Base-by-base conservation (phyloP, 2,888 invertebrate genomes). In the Sarcophaga carnaria region DNA sequence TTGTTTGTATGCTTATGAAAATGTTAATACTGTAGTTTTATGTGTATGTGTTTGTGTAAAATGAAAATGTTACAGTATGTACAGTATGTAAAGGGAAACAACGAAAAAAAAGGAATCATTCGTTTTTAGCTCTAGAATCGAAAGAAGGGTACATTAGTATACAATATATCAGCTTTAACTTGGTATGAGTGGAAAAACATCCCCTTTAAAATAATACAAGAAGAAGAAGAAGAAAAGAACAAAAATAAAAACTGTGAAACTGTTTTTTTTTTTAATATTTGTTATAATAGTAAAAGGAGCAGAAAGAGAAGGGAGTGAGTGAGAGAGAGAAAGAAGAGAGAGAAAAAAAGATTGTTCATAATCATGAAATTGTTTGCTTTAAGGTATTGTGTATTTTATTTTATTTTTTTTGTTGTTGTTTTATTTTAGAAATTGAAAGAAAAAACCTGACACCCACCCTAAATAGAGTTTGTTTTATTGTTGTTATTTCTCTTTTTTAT, bases 21-120 rank as follows among this genome's bases (percentile, higher is more conserved):
- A 92, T 91, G 90, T 54, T 14, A 54, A 14, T 54, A 5, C 12
- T 14, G 17, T 54, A 54, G 17, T 54, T 54, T 17, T 37, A 91
- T 92, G 92, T 90, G 91, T 90, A 90, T 91, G 90, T 91, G 90
- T 22, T 22, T 90, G 91, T 91, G 90, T 89, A 90, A 88, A 87
- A 37, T 20, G 11, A 62, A 62, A 62, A 20, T 22, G 62, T 20
- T n/a, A 59, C n/a, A 17, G 17, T 59, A 59, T 66, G 14, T 54
- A 59, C 66, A 59, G 85, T 75, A 79, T 87, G 84, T 84, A 79
- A 72, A 72, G 66, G 74, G 25, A 63, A 75, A 70, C 37, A 2
- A 37, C 37, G 37, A 37, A 37, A 37, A 22, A 37, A 37, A 37
- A 10, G 37, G 37, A 37, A 37, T 27, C 3, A 0, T 27, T 27